A percentile compares a stretch with the other conserved stretches of the same genome.
These are phyloP conservation scores for Aleiodes testaceus DNA, from an alignment of 2,888 invertebrate species.

Conservation along the genomic window DNA sequence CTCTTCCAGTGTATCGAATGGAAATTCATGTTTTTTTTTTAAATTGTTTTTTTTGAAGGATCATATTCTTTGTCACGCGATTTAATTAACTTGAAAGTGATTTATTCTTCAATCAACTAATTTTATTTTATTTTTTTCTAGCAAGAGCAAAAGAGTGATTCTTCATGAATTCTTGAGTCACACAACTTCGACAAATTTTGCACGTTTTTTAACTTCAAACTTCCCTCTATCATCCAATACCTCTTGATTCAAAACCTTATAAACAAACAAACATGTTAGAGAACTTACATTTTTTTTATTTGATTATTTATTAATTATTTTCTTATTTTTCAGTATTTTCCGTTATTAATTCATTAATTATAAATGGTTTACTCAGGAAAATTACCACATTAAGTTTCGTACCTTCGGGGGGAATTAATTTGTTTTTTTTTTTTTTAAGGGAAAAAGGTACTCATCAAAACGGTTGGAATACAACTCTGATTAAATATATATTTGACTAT, in stretches of 20 bases:
- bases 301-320: conserved; percentile 49
- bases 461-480: conserved; percentile 64
- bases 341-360: conserved; percentile 47
- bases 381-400: conserved; percentile 58
- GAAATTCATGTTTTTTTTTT: neutral
- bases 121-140: conserved; percentile 64
- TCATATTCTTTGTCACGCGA: conserved; percentile 73
- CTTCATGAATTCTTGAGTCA: conserved; percentile 71
- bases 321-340: conserved; percentile 45
- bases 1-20: conserved; percentile 68
- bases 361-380: conserved; percentile 51
- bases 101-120: conserved; percentile 58
- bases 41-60: conserved; percentile 56
- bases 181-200: conserved; percentile 63
- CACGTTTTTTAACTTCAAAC: conserved; percentile 70
- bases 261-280: conserved; percentile 82
- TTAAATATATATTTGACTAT: conserved; percentile 47
- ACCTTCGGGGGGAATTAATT: conserved; percentile 47
- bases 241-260: conserved; percentile 89
- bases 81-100: conserved; percentile 43
- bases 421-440: too few relatives aligned
- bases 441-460: conserved; percentile 34
- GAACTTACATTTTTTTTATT: conserved; percentile 63
- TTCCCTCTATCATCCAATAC: conserved; percentile 82
- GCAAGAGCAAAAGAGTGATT: conserved; percentile 62